These are phyloP conservation scores for Ormyrus labotus DNA, from an alignment of 2,888 invertebrate genomes.

Conservation along the genomic window DNA sequence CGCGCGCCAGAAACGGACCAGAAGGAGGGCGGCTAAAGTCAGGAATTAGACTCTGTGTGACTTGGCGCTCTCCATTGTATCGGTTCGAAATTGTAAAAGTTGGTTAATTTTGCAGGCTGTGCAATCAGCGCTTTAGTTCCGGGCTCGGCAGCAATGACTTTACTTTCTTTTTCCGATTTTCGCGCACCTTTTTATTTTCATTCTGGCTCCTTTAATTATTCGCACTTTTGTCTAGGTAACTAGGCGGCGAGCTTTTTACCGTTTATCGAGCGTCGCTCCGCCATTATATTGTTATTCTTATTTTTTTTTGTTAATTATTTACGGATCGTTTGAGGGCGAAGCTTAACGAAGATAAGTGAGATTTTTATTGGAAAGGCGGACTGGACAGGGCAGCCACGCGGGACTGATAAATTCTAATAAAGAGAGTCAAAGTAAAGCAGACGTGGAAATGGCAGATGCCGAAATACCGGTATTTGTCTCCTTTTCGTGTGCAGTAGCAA, in stretches of 20 bases:
- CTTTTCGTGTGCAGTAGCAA: slow-evolving; percentile 4
- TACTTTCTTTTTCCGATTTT: neutral
- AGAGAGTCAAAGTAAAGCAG: slow-evolving; percentile 22
- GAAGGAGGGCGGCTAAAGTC: slow-evolving; percentile 1
- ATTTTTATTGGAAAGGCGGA: slow-evolving; percentile 31
- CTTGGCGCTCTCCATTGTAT: slow-evolving; percentile 35
- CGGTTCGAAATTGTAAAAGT: slow-evolving; percentile 46
- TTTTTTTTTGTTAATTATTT: slow-evolving; percentile 28
- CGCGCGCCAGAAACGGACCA: neutral
- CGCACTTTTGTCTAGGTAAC: too few species aligned
- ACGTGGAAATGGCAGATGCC: slow-evolving; percentile 45
- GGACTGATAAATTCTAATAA: slow-evolving; percentile 54
- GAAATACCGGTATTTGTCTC: slow-evolving; percentile 32
- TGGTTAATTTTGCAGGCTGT: slow-evolving; percentile 42
- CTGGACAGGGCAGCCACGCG: neutral
- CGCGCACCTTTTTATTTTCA: neutral
- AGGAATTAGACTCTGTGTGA: slow-evolving; percentile 36
- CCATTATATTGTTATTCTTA: neutral
- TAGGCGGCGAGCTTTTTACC: too few species aligned
- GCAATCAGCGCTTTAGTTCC: slow-evolving; percentile 17
- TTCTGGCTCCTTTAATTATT: neutral
- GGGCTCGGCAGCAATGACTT: slow-evolving; percentile 29
- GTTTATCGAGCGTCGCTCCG: too few species aligned
- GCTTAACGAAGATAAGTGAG: slow-evolving; percentile 50
- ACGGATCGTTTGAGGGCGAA: slow-evolving; percentile 17